phyloP scores from a whole-genome alignment of 2,797 vertebrate genomes.

The Cheirogaleus major region DNA sequence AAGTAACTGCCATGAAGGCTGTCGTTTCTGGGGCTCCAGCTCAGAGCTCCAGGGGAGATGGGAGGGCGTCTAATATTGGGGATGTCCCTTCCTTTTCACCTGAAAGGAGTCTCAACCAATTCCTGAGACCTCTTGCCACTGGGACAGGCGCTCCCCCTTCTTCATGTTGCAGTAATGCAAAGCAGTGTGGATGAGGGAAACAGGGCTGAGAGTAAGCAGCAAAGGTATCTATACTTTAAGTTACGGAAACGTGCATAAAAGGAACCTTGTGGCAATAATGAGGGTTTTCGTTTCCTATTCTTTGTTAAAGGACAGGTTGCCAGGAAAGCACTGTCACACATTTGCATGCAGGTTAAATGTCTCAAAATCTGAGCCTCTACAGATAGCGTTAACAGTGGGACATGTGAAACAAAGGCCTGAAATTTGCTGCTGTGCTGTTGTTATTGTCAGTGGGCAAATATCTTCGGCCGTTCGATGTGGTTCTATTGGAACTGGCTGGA shows the following conservation, averaged over 20 bases:
- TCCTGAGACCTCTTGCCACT: not conserved
- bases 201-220: not conserved
- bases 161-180: not conserved
- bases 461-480: not conserved
- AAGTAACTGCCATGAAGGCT: not conserved
- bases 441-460: not conserved
- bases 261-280: slow-evolving; percentile 47
- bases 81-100: not conserved
- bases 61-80: not conserved
- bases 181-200: not conserved
- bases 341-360: slow-evolving; percentile 44
- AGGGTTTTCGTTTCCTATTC: slow-evolving; percentile 72
- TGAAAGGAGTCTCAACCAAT: not conserved
- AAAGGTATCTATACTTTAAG: slow-evolving; percentile 9
- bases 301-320: slow-evolving; percentile 45
- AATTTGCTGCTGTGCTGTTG: not conserved
- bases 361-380: slow-evolving; percentile 3
- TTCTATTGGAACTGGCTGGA: not conserved
- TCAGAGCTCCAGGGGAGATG: not conserved
- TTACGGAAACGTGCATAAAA: slow-evolving; percentile 44
- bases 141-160: not conserved
- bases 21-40: not conserved
- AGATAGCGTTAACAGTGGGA: not conserved
- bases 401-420: not conserved
- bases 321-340: slow-evolving; percentile 37